Base-by-base conservation (phyloP, 2,888 invertebrate genomes). In the Podabrus alpinus region DNA sequence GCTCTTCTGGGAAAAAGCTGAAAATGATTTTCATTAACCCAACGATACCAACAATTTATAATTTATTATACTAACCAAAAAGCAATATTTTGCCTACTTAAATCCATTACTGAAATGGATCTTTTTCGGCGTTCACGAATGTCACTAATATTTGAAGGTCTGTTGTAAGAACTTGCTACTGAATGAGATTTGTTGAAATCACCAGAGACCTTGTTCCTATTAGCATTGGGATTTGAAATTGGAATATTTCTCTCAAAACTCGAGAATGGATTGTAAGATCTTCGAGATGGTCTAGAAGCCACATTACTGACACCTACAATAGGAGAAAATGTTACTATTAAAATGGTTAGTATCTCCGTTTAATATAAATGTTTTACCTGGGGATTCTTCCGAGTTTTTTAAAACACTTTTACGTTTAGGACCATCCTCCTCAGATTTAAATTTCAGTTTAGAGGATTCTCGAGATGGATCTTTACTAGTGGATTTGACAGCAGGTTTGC, bases 211-310 rank as follows among this genome's bases (percentile, higher is more conserved):
- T 7, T 24, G 9, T 9, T 17, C 29, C 13, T 29, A 4, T 29
- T 11, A 25, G 25, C 15, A 1, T 61, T 45, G 16, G 69, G 60
- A n/a, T 61, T 62, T 15, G 62, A 10, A 59, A 70, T 62, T 7
- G 70, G 45, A 29, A 70, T 45, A 15, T n/a, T 62, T 19, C 21
- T 70, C 19, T 62, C 29, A 15, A 70, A 70, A 19, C 29, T 64
- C 11, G n/a, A n/a, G 59, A 70, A 64, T 15, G 70, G 64, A 9
- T 70, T 64, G 16, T 70, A 70, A 85, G 85, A 45, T 45, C n/a
- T 29, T n/a, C 29, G 13, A 5, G 13, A 5, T 5, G 13, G 45
- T n/a, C 9, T 45, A n/a, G 45, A n/a, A 25, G 25, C 9, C 25
- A 9, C 1, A n/a, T n/a, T n/a, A 45, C n/a, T 45, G n/a, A n/a